Base-by-base conservation (phyloP, 2,113 vertebrate genomes). In the Passer domesticus region DNA sequence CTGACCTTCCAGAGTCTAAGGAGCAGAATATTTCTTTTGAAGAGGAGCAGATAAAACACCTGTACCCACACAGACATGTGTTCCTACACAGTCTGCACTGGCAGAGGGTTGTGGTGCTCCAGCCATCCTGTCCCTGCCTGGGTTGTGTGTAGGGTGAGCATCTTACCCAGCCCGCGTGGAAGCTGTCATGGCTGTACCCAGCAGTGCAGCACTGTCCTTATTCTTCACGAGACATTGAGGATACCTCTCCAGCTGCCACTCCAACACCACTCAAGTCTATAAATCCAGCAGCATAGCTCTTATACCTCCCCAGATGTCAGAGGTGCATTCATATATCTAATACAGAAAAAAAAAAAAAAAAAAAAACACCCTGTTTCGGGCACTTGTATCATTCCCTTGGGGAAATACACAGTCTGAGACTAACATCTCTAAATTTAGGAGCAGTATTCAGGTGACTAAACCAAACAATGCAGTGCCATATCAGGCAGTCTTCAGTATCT, bases 171-270 rank as follows among this genome's bases (percentile, higher is more conserved):
- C 10, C 66, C 23, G 5, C 5, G 37, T 50, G 60, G 62, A 52
- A 76, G 18, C 13, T 41, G 22, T 18, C 0, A 0, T 8, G 20
- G 5, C 24, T 39, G 5, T 23, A 56, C 15, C 5, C 67, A 59
- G 37, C 23, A 68, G 56, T 1, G 3, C 44, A 66, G 33, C 23
- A 13, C 44, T 55, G 50, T 24, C 30, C 13, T 82, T 81, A 20
- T 15, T 74, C 62, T 91, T n/a, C 19, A 8, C 1, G 1, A 87
- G 39, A 64, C 13, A 31, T 1, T 37, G 16, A 92, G 19, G 13
- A 8, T 30, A 25, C 23, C 33, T 68, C 72, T 87, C 37, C 41
- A 87, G 28, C 22, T 94, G 44, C 35, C 25, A 49, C 14, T 55
- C 16, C n/a, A 63, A 10, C n/a, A 72, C 27, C 1, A 0, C 4